Evolutionary conservation across 2,113 vertebrate genomes (phyloP), one percentile per base, ranked within the genome.

Genomic region (Tachuris rubrigastra): DNA sequence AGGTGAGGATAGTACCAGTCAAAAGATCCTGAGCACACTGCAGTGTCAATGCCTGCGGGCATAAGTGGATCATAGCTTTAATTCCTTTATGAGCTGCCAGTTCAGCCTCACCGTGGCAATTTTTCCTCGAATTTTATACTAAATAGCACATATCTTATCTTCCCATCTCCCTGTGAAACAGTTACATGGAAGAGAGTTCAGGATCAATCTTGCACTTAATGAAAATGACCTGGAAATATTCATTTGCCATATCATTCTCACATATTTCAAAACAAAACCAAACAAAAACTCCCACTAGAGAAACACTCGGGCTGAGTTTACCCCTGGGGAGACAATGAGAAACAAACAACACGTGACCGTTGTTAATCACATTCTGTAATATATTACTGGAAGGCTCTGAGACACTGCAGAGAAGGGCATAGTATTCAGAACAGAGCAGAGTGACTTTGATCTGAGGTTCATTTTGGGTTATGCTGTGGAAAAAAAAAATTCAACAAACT

Each of bases 391-490:
- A 53, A 84, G 87, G 47, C 82, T 88, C 90, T 80, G 67, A 83
- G 63, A 33, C 8, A 4, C 46, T 74, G 67, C 67, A 85, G 74
- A 1, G 18, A 25, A 65, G 66, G 66, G 74, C 46, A 49, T 30
- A 65, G 66, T 13, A 19, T 67, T 75, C 30, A 49, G 66, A 65
- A 65, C 4, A 56, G 56, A 63, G 42, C 6, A 59, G 41, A 39
- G 35, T 21, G 23, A 39, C 91, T 96, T 95, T 95, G 85, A 88
- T 94, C 67, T 93, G 85, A n/a, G 44, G 91, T 94, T 96, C 75
- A 81, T 67, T 84, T 90, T 81, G 72, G 91, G 90, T 95, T 95
- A 81, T 28, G 60, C 55, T 16, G 30, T 10, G 33, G 21, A 12
- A 17, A 66, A 47, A 55, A 50, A 23, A 35, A 31, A 19, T 33